Evolutionary conservation across 2,888 invertebrate species (phyloP).

Genomic region (Sinhomidia bicolor): DNA sequence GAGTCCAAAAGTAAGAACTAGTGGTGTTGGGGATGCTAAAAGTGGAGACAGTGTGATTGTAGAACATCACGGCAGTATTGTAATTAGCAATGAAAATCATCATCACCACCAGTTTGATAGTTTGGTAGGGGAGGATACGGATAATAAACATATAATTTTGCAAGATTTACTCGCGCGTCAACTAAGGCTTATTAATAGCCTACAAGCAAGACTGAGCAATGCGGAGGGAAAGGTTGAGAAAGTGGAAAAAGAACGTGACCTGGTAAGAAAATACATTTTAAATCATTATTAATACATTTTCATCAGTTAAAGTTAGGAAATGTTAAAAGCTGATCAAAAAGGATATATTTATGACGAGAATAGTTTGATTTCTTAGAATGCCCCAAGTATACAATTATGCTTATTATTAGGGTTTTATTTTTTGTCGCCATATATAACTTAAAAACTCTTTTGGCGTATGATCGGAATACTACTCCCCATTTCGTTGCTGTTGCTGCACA

Average conservation of each 20-base stretch:
- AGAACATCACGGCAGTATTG: background rate
- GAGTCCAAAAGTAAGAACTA: background rate
- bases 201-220: background rate
- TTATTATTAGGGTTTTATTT: too few relatives aligned
- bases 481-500: background rate
- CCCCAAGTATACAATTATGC: too few relatives aligned
- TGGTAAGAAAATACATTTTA: slow-evolving; percentile 22
- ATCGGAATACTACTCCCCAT: slow-evolving; percentile 4
- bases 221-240: background rate
- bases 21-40: background rate
- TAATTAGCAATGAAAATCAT: background rate
- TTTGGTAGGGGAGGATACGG: background rate
- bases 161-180: background rate
- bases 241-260: background rate
- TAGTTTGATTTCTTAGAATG: too few relatives aligned
- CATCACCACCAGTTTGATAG: background rate
- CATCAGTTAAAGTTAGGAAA: too few relatives aligned
- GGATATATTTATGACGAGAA: too few relatives aligned
- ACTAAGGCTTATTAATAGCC: background rate
- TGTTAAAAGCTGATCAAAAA: too few relatives aligned
- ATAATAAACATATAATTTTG: background rate
- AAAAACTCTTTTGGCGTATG: too few relatives aligned
- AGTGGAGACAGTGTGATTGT: background rate
- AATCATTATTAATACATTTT: too few relatives aligned
- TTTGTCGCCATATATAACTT: too few relatives aligned